Evolutionary conservation across 2,888 invertebrate genomes (phyloP).

Genomic region (Sesia apiformis): DNA sequence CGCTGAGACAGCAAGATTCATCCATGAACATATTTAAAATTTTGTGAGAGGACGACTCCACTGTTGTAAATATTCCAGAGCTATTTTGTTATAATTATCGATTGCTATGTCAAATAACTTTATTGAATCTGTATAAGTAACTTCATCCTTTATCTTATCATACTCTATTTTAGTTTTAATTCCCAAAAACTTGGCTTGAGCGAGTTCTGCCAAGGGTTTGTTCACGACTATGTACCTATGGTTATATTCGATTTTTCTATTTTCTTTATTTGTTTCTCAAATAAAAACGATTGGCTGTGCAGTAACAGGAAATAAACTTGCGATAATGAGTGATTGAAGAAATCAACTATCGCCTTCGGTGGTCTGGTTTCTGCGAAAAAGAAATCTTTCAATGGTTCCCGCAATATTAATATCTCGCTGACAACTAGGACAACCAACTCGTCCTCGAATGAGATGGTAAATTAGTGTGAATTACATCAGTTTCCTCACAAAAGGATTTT

Average conservation of each 20-base stretch:
- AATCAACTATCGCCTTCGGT: background rate
- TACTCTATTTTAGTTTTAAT: background rate
- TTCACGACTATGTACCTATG: background rate
- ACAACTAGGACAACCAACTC: background rate
- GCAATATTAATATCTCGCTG: background rate
- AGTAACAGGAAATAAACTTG: background rate
- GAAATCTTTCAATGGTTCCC: background rate
- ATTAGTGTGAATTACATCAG: background rate
- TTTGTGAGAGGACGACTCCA: constrained; percentile 3
- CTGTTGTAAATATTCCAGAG: constrained; percentile 3
- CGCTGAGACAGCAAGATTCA: background rate
- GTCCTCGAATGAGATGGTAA: background rate
- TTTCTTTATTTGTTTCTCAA: background rate
- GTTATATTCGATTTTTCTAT: constrained; percentile 2
- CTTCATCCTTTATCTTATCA: background rate
- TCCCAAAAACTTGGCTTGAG: background rate
- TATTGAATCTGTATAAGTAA: background rate
- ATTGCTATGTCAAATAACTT: constrained; percentile 1
- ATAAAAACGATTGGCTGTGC: background rate
- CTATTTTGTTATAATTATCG: constrained; percentile 3
- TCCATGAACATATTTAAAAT: background rate
- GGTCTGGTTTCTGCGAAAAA: background rate
- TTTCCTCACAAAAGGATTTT: too few relatives aligned
- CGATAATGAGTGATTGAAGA: constrained; percentile 1
- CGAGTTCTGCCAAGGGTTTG: background rate